A percentile compares a stretch with the other conserved stretches of the same genome.
Conservation (phyloP, 1,140 invertebrate species). For the Homalodisca vitripennis region DNA sequence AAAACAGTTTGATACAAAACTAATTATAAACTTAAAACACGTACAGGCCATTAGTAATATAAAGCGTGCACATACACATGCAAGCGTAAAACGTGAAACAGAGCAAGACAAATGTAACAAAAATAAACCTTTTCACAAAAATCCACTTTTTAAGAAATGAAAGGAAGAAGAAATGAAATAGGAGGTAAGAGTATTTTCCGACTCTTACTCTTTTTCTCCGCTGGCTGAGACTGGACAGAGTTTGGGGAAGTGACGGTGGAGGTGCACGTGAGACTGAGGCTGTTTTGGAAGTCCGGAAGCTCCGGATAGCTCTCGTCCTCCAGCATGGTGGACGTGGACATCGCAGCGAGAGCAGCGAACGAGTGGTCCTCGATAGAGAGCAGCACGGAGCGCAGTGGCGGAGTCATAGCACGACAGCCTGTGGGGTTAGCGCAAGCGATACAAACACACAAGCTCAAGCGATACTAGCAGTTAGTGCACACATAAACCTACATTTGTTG, state of each 20-base stretch:
- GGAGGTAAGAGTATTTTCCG: not conserved
- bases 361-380: constrained; percentile 69
- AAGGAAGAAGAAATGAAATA: not conserved
- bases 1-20: too few species aligned
- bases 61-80: too few species aligned
- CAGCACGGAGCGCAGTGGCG: constrained; percentile 46
- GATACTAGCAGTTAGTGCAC: not conserved
- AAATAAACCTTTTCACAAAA: not conserved
- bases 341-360: constrained; percentile 70
- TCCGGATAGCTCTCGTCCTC: constrained; percentile 70
- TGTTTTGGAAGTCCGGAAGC: constrained; percentile 63
- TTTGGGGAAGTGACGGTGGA: constrained; percentile 41
- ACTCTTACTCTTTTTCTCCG: constrained; percentile 26
- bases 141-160: not conserved
- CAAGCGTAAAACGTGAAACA: too few species aligned
- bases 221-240: not conserved
- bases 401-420: constrained; percentile 22
- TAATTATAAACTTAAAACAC: too few species aligned
- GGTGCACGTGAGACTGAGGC: constrained; percentile 50
- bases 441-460: constrained; percentile 8
- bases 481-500: not conserved
- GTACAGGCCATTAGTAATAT: too few species aligned
- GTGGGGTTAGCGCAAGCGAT: not conserved
- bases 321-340: constrained; percentile 62
- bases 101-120: too few species aligned